Evolutionary conservation across 2,113 vertebrate species (phyloP).

Genomic region (Mobula birostris): DNA sequence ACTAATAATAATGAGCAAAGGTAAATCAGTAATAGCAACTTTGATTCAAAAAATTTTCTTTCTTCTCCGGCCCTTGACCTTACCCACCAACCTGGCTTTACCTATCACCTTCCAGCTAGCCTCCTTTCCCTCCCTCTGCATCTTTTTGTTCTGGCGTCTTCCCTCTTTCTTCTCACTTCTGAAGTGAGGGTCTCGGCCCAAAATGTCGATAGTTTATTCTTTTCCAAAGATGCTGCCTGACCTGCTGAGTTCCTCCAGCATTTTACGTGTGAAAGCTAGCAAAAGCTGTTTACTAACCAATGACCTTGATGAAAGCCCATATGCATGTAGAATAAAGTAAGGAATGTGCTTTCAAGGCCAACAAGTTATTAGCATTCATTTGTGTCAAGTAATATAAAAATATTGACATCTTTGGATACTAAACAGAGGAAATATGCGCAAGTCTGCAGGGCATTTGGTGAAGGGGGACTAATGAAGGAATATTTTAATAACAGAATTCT

Average conservation of each 20-base stretch:
- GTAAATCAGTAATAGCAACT: neutral
- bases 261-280: neutral
- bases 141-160: no score
- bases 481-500: neutral
- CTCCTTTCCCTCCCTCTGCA: no score
- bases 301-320: neutral
- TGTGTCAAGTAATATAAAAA: neutral
- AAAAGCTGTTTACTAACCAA: neutral
- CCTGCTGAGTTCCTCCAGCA: no score
- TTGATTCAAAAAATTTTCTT: neutral
- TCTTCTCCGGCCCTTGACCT: no score
- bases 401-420: neutral
- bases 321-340: neutral
- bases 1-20: neutral
- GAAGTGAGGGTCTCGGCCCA: no score
- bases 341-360: neutral
- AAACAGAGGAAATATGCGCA: neutral
- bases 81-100: no score
- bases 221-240: no score
- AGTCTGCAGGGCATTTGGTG: neutral
- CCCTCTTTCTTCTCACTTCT: no score
- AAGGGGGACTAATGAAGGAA: neutral
- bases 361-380: neutral
- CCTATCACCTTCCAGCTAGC: no score
- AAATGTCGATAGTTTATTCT: no score